Base-by-base conservation (phyloP, 2,888 invertebrate genomes). In the Perizoma flavofasciatum region DNA sequence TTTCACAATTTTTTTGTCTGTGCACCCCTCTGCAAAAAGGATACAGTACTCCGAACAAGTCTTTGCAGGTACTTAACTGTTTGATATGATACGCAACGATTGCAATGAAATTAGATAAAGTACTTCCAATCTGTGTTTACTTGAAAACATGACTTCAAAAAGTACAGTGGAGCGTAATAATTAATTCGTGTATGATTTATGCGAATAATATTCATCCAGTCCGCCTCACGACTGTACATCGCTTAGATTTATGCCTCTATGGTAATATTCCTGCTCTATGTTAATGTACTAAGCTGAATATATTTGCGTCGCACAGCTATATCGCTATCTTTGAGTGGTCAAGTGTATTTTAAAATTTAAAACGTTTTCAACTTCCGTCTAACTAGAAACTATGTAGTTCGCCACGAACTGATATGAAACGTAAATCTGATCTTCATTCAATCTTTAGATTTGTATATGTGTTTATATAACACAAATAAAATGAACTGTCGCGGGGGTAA, bases 141-240 rank as follows among this genome's bases (percentile, higher is more conserved):
- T 10, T n/a, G 6, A 41, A 59, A 63, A 63, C 63, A 63, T 63
- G 58, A 63, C 63, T 51, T 39, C 45, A 6, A 60, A 56, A 60
- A 50, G 56, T 62, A 66, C 56, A 81, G 73, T 77, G 71, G 69
- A 73, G 69, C 75, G 72, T 78, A 79, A 85, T 88, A 89, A 90
- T 89, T 89, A 90, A 89, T 89, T 86, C 87, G 56, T 54, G 64
- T 65, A 73, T 88, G 89, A 91, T 88, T 88, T 87, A 90, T 85
- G 87, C 71, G 86, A 83, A 83, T 88, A 88, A 89, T 89, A 90
- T 90, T 77, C 89, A 78, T 60, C 61, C 49, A 54, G 65, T 60
- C 67, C 73, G 68, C 70, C 67, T 67, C 68, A 61, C 70, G 72
- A 69, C 71, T 74, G 73, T 73, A 71, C 74, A 67, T 65, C 64